phyloP scores from a whole-genome alignment of 2,113 vertebrate species.

The Plecturocebus donacophilus region DNA sequence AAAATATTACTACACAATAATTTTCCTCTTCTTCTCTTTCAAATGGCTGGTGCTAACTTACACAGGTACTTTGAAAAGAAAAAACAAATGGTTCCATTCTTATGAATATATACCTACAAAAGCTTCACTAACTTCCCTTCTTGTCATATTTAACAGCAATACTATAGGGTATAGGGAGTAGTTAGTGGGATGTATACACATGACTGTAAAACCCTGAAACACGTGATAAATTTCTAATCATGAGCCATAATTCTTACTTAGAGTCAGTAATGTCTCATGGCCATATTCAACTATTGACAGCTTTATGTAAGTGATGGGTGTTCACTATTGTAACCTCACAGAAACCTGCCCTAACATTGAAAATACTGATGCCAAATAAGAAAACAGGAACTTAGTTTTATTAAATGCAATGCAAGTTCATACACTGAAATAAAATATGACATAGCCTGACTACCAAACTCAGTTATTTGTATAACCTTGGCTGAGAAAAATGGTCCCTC shows the following conservation, averaged over 20 bases:
- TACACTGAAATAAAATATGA: not conserved
- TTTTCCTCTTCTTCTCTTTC: not conserved
- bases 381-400: not conserved
- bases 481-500: not conserved
- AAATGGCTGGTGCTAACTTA: constrained; percentile 11
- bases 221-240: not conserved
- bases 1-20: not conserved
- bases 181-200: not conserved
- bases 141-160: not conserved
- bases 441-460: not conserved
- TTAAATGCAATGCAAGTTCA: not conserved
- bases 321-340: not conserved
- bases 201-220: not conserved
- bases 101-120: not conserved
- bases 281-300: not conserved
- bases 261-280: not conserved
- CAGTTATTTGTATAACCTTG: not conserved
- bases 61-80: constrained; percentile 45
- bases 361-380: not conserved
- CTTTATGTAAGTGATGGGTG: not conserved
- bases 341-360: not conserved
- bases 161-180: not conserved
- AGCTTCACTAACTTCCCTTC: not conserved
- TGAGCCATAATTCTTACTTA: not conserved
- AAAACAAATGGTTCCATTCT: not conserved